phyloP scores from a whole-genome alignment of 2,113 vertebrate species.

The Cariama cristata region DNA sequence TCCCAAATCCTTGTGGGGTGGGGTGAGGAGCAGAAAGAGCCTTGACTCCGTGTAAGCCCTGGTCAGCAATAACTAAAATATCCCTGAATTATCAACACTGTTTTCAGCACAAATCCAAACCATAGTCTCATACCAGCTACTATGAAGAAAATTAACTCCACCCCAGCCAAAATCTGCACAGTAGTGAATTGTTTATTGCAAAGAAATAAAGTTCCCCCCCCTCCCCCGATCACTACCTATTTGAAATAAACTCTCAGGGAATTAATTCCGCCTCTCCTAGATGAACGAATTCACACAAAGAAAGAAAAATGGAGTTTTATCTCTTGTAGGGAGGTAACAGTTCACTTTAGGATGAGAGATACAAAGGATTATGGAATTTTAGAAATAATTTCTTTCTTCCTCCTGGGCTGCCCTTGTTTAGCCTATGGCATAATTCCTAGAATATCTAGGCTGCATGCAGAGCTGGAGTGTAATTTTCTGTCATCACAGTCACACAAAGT shows the following conservation, averaged over 20 bases:
- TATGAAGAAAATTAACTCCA: no score
- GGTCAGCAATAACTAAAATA: no score
- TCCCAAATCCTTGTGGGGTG: no score
- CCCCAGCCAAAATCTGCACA: no score
- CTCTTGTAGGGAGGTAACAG: not conserved
- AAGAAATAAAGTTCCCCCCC: not conserved
- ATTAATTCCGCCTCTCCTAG: not conserved
- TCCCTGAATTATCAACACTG: no score
- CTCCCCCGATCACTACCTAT: not conserved
- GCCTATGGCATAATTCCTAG: not conserved
- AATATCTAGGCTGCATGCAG: not conserved
- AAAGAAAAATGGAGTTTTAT: not conserved
- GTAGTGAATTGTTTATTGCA: not conserved
- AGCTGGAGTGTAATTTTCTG: not conserved
- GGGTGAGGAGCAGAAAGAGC: no score
- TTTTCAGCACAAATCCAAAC: no score
- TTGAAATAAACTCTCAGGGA: not conserved
- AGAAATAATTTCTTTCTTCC: slow-evolving; percentile 36
- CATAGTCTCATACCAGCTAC: no score
- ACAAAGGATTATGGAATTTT: slow-evolving; percentile 36
- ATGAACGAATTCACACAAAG: not conserved
- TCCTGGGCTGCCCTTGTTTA: not conserved
- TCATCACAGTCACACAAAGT: not conserved
- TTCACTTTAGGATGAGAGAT: not conserved
- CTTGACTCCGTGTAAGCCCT: no score